A percentile compares a stretch with the other conserved stretches of the same genome.
Conservation (phyloP, 2,888 invertebrate species). For the Muscina levida region DNA sequence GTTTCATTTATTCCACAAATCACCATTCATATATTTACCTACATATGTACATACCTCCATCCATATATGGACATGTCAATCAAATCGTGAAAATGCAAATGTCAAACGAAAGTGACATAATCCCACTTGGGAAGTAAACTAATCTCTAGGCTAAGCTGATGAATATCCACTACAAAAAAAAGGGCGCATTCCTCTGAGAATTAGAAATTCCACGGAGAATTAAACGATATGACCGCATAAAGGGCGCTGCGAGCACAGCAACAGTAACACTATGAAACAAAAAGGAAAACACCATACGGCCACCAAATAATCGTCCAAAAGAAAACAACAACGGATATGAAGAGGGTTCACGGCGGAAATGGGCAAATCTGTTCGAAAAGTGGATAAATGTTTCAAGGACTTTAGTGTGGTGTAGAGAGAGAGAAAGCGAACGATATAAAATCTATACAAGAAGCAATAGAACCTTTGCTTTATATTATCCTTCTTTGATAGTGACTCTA, state of each 20-base stretch:
- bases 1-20: slow-evolving; percentile 59
- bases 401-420: not conserved
- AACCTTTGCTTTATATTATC: not conserved
- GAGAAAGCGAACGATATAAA: not conserved
- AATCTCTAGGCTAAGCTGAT: slow-evolving; percentile 58
- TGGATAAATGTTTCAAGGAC: slow-evolving; percentile 15
- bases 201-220: slow-evolving; percentile 75
- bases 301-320: slow-evolving; percentile 53
- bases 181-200: slow-evolving; percentile 67
- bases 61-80: slow-evolving; percentile 65
- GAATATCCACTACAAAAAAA: slow-evolving; percentile 48
- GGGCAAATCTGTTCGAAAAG: slow-evolving; percentile 39
- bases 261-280: slow-evolving; percentile 21
- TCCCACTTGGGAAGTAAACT: slow-evolving; percentile 76
- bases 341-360: slow-evolving; percentile 36
- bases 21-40: no score
- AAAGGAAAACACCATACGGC: slow-evolving; percentile 53
- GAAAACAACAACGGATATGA: slow-evolving; percentile 28
- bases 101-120: slow-evolving; percentile 78
- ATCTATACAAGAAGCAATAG: not conserved
- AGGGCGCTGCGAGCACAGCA: slow-evolving; percentile 22
- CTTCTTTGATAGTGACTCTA: slow-evolving; percentile 38
- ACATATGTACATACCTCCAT: not conserved
- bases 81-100: slow-evolving; percentile 76
- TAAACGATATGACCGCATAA: slow-evolving; percentile 76